These are phyloP conservation scores for Callocephalon fimbriatum DNA, from an alignment of 2,113 vertebrate genomes.

Conservation along the genomic window DNA sequence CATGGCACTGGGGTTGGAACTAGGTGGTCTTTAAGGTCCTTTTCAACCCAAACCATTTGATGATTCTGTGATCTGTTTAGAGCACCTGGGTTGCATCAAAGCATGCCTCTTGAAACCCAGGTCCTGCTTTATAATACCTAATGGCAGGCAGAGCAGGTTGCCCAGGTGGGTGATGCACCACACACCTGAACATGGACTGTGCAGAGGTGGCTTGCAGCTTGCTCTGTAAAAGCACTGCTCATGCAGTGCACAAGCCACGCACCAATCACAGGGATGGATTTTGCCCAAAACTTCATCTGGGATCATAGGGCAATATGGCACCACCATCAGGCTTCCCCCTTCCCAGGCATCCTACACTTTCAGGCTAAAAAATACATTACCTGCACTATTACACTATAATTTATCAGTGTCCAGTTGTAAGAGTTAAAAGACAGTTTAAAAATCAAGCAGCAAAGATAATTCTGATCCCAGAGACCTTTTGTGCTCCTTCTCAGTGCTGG, in stretches of 20 bases:
- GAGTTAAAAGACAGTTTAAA: background rate
- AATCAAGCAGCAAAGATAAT: background rate
- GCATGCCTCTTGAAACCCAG: rapidly evolving
- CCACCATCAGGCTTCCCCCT: rapidly evolving
- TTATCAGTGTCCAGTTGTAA: background rate
- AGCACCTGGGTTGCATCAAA: background rate
- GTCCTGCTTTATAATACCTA: rapidly evolving
- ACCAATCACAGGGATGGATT: rapidly evolving
- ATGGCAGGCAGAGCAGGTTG: background rate
- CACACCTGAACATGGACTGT: rapidly evolving
- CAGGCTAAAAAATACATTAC: rapidly evolving
- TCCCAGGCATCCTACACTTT: too few relatives aligned
- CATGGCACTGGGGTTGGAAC: background rate
- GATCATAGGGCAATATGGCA: rapidly evolving
- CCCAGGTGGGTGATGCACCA: rapidly evolving
- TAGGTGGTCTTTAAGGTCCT: background rate
- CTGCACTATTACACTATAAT: rapidly evolving
- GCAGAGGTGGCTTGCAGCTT: rapidly evolving
- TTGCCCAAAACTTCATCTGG: rapidly evolving
- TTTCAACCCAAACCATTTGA: background rate
- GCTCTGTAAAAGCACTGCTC: rapidly evolving
- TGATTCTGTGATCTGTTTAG: background rate
- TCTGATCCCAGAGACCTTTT: background rate
- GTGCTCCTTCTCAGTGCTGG: rapidly evolving
- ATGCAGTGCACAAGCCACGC: rapidly evolving